Evolutionary conservation across 2,888 invertebrate species (phyloP), one percentile per base, ranked within the genome.

Genomic region (Phalera bucephala): DNA sequence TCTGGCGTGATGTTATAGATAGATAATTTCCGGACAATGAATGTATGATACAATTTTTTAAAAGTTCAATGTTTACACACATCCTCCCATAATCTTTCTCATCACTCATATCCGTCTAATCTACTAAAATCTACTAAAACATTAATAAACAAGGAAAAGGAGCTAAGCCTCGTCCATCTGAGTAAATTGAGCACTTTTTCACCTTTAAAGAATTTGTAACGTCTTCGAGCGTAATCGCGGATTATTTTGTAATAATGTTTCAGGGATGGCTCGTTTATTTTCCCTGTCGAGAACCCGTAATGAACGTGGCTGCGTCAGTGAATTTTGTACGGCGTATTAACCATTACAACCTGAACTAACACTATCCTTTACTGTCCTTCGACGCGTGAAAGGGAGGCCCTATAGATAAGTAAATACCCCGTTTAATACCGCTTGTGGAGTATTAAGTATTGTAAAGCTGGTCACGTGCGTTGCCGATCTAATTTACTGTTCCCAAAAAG

Each of bases 401-500:
- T 30, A 33, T 40, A 50, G 48, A 57, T 64, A 70, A 71, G 68
- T 70, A 69, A 74, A 77, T 65, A 71, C 51, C n/a, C n/a, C 52
- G 56, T 55, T 64, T 64, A 69, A 73, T 62, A 56, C 52, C 52
- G 50, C 52, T 49, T 57, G 59, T 58, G 52, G 61, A 61, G 47
- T 48, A 58, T 49, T 54, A 59, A 64, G 64, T 61, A 75, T 81
- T 69, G 70, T 61, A 60, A 81, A 70, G 45, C 83, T 46, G 65
- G 72, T 80, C 84, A 84, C 84, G 83, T 64, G 63, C 72, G 52
- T 45, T 52, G 53, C 59, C 72, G 72, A 83, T 82, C 79, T 80
- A 81, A 83, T 80, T 80, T 76, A 75, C 72, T 71, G 72, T 71
- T 64, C 70, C 75, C 80, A 66, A 80, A 81, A 82, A 76, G 73